Base-by-base conservation (phyloP, 1,140 invertebrate genomes). In the Drosophila ironensis region DNA sequence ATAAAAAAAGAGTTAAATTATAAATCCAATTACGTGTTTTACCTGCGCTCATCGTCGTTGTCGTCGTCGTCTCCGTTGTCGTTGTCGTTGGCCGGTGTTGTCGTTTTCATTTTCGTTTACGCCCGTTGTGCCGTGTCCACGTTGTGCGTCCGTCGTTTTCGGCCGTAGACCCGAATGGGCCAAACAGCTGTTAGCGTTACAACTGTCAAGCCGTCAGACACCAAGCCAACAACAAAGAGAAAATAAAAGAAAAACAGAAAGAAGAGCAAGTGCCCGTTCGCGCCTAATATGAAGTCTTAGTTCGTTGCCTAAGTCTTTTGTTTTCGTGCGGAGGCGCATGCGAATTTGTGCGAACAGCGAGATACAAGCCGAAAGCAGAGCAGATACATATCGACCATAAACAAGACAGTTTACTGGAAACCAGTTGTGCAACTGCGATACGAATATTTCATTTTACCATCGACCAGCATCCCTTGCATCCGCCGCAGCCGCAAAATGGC, bases 301-400 rank as follows among this genome's bases (percentile, higher is more conserved):
- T 82, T 82, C 63, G 78, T 51, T 69, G 78, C 78, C 73, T 77
- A 77, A 82, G 78, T 82, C 78, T 84, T 78, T 82, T 86, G 78
- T 74, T 82, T n/a, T 78, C 27, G 28, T 47, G 46, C 46, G 40
- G 16, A 47, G 35, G 51, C 54, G 72, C 71, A 74, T 59, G 75
- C 75, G 66, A 81, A 76, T 82, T 68, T 70, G 61, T 52, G 52
- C 47, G n/a, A n/a, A n/a, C n/a, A n/a, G 67, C 30, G 64, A 67
- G 47, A 42, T 54, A 53, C 45, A 45, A 72, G 54, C 64, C 25
- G 48, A n/a, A n/a, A 28, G 17, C 22, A 38, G 16, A n/a, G 40
- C 64, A 54, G 67, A 41, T 56, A 44, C 35, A 46, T 45, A 72
- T 47, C 69, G 57, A 35, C n/a, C 44, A 57, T 53, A 75, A 86